Evolutionary conservation across 2,797 vertebrate genomes (phyloP), one percentile per base, ranked within the genome.

Genomic region (Lepilemur septentrionalis): DNA sequence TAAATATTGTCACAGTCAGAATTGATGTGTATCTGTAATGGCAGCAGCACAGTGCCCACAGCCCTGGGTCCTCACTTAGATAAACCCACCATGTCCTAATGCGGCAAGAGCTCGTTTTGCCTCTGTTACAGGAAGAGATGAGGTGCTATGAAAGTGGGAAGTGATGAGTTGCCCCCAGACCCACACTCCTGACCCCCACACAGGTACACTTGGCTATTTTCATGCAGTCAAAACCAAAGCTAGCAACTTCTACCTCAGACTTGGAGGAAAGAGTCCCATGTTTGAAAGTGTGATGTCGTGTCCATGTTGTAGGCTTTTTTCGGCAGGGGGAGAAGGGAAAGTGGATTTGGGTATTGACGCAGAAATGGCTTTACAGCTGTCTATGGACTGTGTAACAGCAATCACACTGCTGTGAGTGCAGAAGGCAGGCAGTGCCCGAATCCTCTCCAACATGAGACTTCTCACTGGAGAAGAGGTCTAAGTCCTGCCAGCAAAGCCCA

Each of bases 21-120:
- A 35, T 4, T 6, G 38, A 22, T 2, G 15, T 8, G 8, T 0
- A 22, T 4, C 17, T 59, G 5, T 10, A 5, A 23, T 4, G 22
- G 61, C 22, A 3, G 43, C 17, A 13, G 43, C 52, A 46, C 30
- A n/a, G 41, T 32, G 18, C 15, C 30, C 1, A 2, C 4, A 22
- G 79, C 18, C 30, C 4, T 38, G 28, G 5, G 7, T 41, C 65
- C 22, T 22, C 23, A 35, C 48, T n/a, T 4, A 30, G 0, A 41
- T 14, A 28, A 20, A 59, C 17, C 28, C 17, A 6, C 52, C 17
- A 13, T 30, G 20, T 25, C 59, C 91, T n/a, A 25, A 5, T 0
- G 20, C 2, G 23, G 30, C 9, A 50, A 5, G 72, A 73, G 55
- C 8, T 30, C 38, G 4, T 4, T 14, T 12, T 5, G 4, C 59